Evolutionary conservation across 2,113 vertebrate species (phyloP).

Genomic region (Silurus asotus): DNA sequence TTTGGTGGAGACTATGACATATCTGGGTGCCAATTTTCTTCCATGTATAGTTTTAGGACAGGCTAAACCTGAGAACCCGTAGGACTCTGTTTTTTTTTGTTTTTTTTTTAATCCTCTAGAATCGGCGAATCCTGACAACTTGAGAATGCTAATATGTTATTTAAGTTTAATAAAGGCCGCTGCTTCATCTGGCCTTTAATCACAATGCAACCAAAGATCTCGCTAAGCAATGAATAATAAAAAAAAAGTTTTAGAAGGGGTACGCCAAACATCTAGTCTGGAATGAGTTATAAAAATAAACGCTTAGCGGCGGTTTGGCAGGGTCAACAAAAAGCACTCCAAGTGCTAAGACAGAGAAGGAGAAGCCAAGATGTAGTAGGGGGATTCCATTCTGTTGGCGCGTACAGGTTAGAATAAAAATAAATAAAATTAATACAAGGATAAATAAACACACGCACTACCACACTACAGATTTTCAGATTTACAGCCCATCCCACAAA

Average conservation of each 20-base stretch:
- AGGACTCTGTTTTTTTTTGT: background rate
- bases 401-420: constrained; percentile 38
- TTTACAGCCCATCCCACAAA: background rate
- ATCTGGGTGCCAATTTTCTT: background rate
- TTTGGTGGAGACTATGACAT: background rate
- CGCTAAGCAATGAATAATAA: constrained; percentile 53
- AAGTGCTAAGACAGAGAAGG: constrained; percentile 33
- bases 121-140: background rate
- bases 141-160: constrained; percentile 36
- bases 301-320: constrained; percentile 49
- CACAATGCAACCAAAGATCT: constrained; percentile 49
- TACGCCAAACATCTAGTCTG: constrained; percentile 46
- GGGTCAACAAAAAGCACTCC: constrained; percentile 50
- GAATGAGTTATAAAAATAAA: constrained; percentile 60
- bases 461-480: background rate
- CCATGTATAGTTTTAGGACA: too few species aligned
- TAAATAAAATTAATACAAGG: constrained; percentile 24
- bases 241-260: constrained; percentile 47
- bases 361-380: constrained; percentile 45
- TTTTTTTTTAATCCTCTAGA: background rate
- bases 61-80: background rate
- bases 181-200: constrained; percentile 45
- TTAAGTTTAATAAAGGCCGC: constrained; percentile 51
- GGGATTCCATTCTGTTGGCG: constrained; percentile 48
- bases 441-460: constrained; percentile 21